Evolutionary conservation across 2,113 vertebrate genomes (phyloP), one percentile per base, ranked within the genome.

Genomic region (Tachysurus vachellii): DNA sequence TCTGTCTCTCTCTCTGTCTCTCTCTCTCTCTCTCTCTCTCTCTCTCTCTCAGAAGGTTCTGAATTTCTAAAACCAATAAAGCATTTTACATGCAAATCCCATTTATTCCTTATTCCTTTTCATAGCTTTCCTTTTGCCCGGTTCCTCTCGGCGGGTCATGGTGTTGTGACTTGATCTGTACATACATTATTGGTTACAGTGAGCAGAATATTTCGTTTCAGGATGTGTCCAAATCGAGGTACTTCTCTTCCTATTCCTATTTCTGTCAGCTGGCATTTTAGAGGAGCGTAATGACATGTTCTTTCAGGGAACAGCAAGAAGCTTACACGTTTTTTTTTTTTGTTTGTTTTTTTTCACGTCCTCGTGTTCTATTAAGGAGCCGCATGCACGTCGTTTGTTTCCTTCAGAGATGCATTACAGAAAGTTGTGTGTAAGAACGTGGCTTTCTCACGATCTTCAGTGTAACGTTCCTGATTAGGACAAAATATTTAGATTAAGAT

Each of bases 1-100:
- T 28, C 42, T 91, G 81, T 85, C 80, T 28, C 85, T 84, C 82
- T 82, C 84, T 77, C 85, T 88, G 56, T 80, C 59, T 80, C 53
- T 54, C 87, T 80, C 42, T 80, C 75, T 36, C 85, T 85, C 68
- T 66, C 11, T 88, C 47, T 50, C 47, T 80, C 54, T 80, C 28
- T 21, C 28, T 13, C 13, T 28, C 64, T 17, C 36, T 5, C 44
- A 21, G 44, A 75, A 47, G 26, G 54, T 79, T 79, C 26, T 9
- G 54, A 36, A 36, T 59, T 23, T 75, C 17, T 73, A 17, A 42
- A 42, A 71, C 7, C 10, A 4, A 75, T 12, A 5, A 44, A 73
- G 66, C 16, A 12, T 13, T 31, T 31, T 44, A 10, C 66, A 17
- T 70, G 14, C 36, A 36, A 36, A 70, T 70, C n/a, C 16, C 17